These are phyloP conservation scores for Acanthornis magna DNA, from an alignment of 2,797 vertebrate species.

Conservation along the genomic window DNA sequence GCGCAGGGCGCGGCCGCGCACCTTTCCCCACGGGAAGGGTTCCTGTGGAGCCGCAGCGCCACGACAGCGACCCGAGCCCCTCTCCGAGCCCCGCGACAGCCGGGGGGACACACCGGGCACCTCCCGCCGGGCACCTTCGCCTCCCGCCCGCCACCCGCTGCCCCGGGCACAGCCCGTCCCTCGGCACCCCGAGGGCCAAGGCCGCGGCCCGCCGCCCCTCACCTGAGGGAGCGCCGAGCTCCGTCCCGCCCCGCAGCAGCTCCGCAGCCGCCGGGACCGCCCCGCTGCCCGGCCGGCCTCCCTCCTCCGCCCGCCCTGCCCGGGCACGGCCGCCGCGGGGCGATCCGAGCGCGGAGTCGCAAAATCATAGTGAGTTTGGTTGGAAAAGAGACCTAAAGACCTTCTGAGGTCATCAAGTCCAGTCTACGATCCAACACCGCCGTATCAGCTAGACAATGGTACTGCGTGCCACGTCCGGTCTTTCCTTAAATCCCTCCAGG, in stretches of 20 bases:
- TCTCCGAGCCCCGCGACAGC: neutral
- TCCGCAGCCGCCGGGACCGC: neutral
- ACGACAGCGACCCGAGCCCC: neutral
- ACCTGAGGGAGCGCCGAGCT: neutral
- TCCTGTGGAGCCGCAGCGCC: neutral
- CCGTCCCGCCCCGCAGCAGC: neutral
- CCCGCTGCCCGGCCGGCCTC: neutral
- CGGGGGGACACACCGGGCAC: neutral
- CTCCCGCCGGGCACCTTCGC: neutral
- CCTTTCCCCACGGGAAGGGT: neutral
- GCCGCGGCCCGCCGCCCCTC: neutral
- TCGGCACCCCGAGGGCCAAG: neutral
- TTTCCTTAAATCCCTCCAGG: neutral
- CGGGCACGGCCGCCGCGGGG: fast-evolving
- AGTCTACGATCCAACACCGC: neutral
- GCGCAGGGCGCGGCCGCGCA: neutral
- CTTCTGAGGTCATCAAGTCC: neutral
- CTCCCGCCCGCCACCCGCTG: fast-evolving
- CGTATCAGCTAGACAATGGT: neutral
- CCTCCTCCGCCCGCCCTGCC: neutral
- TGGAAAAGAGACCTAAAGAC: neutral
- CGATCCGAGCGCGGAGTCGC: fast-evolving
- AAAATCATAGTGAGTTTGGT: fast-evolving
- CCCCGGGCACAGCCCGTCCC: no score
- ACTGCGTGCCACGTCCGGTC: neutral